Evolutionary conservation across 2,888 invertebrate genomes (phyloP).

Genomic region (Volucella bombylans): DNA sequence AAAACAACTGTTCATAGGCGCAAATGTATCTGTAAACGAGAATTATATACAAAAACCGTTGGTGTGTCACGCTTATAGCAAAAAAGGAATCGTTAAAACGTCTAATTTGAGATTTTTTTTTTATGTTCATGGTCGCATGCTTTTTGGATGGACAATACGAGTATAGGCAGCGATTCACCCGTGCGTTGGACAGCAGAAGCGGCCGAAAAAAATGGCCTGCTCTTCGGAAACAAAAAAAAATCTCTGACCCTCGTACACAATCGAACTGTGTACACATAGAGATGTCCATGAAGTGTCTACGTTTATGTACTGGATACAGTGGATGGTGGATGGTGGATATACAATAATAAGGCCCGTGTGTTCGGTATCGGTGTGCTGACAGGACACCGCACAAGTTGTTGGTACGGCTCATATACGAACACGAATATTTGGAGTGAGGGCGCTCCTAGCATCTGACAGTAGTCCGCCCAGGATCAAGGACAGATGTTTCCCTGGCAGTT

Average conservation of each 20-base stretch:
- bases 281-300: conserved; percentile 5
- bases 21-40: conserved; percentile 5
- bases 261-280: conserved; percentile 11
- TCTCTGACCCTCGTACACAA: conserved; percentile 54
- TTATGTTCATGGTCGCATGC: neutral
- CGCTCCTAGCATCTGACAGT: conserved; percentile 47
- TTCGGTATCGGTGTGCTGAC: conserved; percentile 33
- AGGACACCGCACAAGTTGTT: conserved; percentile 57
- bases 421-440: conserved; percentile 42
- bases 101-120: conserved; percentile 26
- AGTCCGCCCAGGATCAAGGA: conserved; percentile 41
- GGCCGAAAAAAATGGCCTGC: neutral
- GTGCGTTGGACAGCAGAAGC: conserved; percentile 4
- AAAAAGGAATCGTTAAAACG: conserved; percentile 23
- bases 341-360: conserved; percentile 51
- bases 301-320: conserved; percentile 35
- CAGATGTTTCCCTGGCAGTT: conserved; percentile 53
- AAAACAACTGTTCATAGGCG: conserved; percentile 57
- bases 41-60: conserved; percentile 27
- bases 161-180: neutral
- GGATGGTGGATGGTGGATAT: conserved; percentile 26
- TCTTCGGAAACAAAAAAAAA: conserved; percentile 28
- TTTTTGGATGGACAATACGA: conserved; percentile 51
- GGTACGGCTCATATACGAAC: conserved; percentile 12
- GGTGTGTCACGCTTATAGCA: conserved; percentile 49